Percentiles rank a stretch among this genome's conserved stretches.
These are phyloP conservation scores for Oscheius onirici DNA, from an alignment of 2,888 invertebrate genomes.

Conservation along the genomic window DNA sequence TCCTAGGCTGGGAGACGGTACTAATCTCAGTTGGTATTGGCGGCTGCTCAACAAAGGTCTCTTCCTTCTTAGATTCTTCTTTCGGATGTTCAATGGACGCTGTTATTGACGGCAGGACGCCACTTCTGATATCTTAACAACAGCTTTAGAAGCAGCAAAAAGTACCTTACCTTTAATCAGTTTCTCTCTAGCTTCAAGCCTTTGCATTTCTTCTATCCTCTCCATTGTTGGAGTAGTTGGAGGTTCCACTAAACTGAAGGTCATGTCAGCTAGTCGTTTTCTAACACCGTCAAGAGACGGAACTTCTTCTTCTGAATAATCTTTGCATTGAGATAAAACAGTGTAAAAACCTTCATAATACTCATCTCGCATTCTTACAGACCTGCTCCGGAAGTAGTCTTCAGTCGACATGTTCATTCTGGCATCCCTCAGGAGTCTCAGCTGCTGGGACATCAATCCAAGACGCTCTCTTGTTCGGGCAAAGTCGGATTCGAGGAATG, in stretches of 20 bases:
- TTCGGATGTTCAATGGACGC: neutral
- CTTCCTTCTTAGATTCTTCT: neutral
- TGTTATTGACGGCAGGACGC: neutral
- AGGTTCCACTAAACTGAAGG: conserved; percentile 26
- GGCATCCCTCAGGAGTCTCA: conserved; percentile 4
- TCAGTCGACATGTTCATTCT: conserved; percentile 27
- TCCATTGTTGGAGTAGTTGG: conserved; percentile 21
- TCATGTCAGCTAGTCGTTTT: conserved; percentile 23
- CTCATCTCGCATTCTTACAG: neutral
- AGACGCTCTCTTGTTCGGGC: conserved; percentile 15
- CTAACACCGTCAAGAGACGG: conserved; percentile 18
- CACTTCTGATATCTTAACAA: conserved; percentile 8
- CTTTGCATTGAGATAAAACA: no score
- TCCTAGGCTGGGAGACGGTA: neutral
- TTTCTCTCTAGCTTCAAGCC: conserved; percentile 19
- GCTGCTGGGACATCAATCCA: conserved; percentile 21
- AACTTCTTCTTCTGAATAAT: conserved; percentile 13
- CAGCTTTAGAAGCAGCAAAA: neutral
- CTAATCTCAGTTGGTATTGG: neutral
- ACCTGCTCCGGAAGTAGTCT: conserved; percentile 23
- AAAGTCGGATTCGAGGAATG: conserved; percentile 24
- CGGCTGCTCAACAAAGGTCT: neutral
- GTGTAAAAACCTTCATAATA: neutral
- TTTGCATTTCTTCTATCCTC: conserved; percentile 19
- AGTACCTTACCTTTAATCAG: conserved; percentile 13